Evolutionary conservation across 2,797 vertebrate genomes (phyloP), one percentile per base, ranked within the genome.

Genomic region (Pempheris klunzingeri): DNA sequence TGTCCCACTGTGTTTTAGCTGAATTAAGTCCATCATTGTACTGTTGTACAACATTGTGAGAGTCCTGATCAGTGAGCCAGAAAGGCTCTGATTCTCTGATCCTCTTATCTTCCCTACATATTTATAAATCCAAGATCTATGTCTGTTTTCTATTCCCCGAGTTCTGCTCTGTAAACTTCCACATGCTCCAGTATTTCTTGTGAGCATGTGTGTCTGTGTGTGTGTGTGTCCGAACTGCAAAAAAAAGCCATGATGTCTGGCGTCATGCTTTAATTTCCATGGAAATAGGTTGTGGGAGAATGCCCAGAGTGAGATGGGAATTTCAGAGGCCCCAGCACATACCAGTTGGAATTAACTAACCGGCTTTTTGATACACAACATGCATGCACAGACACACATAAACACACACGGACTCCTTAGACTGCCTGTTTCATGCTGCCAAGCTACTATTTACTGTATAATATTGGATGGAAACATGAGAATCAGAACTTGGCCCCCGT

Each of bases 201-300:
- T 41, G 28, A 46, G 49, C 1, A 2, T 67, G 52, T 34, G 64
- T 67, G 44, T 39, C 26, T 67, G 11, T 57, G 50, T 62, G 57
- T 50, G 34, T 43, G 71, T 77, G 68, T 71, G 63, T 82, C 30
- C 22, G 28, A 61, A 57, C 47, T 77, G 75, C n/a, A n/a, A 32
- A 32, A 53, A 74, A 77, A 86, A 78, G 77, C 62, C 73, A 72
- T 76, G 55, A 80, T 80, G 79, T 83, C 62, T 78, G 64, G 76
- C 64, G 83, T 89, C 79, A 91, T 44, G 32, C 75, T 82, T 85
- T 90, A 77, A 91, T 92, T 88, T 91, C 86, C 85, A 91, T 92
- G 88, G 81, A 91, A 91, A 92, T 90, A 66, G 84, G 84, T 72
- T 89, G 78, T 10, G 7, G 73, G 58, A 83, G 74, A 83, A 30